Conservation (phyloP, 2,113 vertebrate genomes). For the Petromus typicus region DNA sequence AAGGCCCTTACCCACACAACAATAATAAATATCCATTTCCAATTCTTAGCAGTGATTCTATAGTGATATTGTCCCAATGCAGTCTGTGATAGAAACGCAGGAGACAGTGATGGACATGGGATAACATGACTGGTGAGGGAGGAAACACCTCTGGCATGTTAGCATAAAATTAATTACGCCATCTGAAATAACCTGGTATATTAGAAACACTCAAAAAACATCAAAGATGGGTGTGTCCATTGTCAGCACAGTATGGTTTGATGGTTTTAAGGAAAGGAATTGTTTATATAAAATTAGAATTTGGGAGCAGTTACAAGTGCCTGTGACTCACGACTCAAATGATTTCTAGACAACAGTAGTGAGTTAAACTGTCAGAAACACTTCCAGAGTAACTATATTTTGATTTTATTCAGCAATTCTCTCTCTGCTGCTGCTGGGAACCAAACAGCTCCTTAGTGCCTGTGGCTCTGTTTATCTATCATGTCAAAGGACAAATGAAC, state of each 20-base stretch:
- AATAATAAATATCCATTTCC: neutral
- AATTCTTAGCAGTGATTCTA: neutral
- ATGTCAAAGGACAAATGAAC: neutral
- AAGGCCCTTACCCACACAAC: neutral
- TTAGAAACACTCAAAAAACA: neutral
- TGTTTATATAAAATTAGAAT: conserved; percentile 44
- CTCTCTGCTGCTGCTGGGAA: neutral
- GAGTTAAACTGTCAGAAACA: conserved; percentile 10
- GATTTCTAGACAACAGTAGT: neutral
- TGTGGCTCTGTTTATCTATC: neutral
- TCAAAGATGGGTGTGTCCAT: neutral
- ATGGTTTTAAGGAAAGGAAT: conserved; percentile 27
- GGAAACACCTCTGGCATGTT: neutral
- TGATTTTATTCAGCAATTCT: conserved; percentile 7
- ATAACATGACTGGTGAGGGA: neutral
- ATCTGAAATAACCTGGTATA: neutral
- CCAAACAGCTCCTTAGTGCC: neutral
- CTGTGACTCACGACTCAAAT: conserved; percentile 7
- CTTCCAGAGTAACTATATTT: neutral
- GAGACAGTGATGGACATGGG: neutral
- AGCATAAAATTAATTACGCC: neutral
- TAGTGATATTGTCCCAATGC: neutral
- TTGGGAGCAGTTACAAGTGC: neutral
- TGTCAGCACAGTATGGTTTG: neutral
- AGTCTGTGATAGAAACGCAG: no score